A percentile compares a stretch with the other conserved stretches of the same genome.
Conservation (phyloP, 2,888 invertebrate species). For the Andrena bucephala region DNA sequence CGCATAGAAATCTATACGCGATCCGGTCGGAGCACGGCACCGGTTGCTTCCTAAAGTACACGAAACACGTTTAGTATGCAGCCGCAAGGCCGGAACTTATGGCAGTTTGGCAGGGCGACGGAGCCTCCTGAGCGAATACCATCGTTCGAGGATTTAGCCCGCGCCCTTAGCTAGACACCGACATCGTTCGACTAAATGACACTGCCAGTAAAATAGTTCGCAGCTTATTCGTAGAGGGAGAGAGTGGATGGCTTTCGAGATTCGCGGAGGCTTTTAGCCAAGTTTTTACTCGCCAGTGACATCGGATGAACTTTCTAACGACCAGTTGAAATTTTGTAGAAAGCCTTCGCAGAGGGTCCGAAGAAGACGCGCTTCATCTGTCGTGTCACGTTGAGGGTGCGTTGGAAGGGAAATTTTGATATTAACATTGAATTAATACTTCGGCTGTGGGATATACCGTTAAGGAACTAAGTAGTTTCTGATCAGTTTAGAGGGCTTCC, state of each 20-base stretch:
- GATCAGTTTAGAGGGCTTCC: no score
- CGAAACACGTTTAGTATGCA: constrained; percentile 59
- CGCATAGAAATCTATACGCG: constrained; percentile 67
- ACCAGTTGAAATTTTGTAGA: constrained; percentile 42
- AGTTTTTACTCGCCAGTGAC: constrained; percentile 61
- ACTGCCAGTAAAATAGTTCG: constrained; percentile 61
- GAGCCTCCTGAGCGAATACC: constrained; percentile 26
- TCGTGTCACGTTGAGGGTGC: constrained; percentile 1
- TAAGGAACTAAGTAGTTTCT: no score
- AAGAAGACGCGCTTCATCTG: constrained; percentile 32
- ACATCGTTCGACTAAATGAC: constrained; percentile 59
- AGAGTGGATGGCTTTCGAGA: constrained; percentile 30
- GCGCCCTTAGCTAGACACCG: constrained; percentile 45
- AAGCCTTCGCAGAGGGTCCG: constrained; percentile 38
- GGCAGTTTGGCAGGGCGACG: constrained; percentile 56
- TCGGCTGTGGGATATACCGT: no score
- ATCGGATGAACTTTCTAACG: constrained; percentile 61
- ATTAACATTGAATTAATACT: no score
- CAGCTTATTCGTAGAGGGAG: constrained; percentile 56
- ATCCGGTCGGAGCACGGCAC: constrained; percentile 53
- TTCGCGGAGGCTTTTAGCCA: constrained; percentile 27
- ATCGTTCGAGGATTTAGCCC: constrained; percentile 65
- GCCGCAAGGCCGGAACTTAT: constrained; percentile 58
- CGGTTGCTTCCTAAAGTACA: constrained; percentile 57
- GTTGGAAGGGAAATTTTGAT: neutral